Percentiles rank a stretch among this genome's conserved stretches.
Evolutionary conservation across 1,140 invertebrate species (phyloP).

Genomic region (Panulirus ornatus): DNA sequence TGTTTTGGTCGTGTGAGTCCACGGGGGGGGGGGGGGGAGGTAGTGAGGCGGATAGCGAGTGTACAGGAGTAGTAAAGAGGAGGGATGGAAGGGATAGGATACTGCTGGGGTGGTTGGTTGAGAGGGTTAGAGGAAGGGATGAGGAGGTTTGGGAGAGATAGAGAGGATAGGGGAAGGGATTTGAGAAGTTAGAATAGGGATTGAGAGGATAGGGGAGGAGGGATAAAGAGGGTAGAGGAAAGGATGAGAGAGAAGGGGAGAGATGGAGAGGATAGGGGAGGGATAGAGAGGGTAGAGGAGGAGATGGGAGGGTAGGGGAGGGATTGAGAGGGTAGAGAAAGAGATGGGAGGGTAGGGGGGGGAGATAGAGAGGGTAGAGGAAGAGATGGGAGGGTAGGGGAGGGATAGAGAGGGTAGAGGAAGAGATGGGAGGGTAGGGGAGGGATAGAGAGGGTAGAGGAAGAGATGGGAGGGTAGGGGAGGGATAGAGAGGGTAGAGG

Average conservation of each 20-base stretch:
- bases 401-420: background rate
- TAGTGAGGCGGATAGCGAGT: constrained; percentile 18
- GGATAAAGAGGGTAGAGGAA: background rate
- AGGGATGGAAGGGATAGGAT: background rate
- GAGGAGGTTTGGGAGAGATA: no score
- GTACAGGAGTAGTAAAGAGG: background rate
- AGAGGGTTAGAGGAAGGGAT: background rate
- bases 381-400: background rate
- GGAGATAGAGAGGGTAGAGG: background rate
- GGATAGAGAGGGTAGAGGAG: background rate
- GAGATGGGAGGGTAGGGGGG: background rate
- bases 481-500: no score
- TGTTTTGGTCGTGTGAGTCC: no score
- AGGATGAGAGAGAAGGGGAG: background rate
- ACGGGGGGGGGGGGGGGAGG: constrained; percentile 21
- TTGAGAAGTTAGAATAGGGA: background rate
- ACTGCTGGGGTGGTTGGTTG: no score
- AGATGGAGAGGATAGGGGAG: background rate
- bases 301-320: no score
- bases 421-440: background rate
- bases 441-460: background rate
- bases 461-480: background rate
- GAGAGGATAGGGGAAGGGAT: constrained; percentile 1
- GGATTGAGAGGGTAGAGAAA: background rate
- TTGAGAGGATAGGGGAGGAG: background rate